phyloP scores from a whole-genome alignment of 2,797 vertebrate species.

The Amblyopsis hoosieri region DNA sequence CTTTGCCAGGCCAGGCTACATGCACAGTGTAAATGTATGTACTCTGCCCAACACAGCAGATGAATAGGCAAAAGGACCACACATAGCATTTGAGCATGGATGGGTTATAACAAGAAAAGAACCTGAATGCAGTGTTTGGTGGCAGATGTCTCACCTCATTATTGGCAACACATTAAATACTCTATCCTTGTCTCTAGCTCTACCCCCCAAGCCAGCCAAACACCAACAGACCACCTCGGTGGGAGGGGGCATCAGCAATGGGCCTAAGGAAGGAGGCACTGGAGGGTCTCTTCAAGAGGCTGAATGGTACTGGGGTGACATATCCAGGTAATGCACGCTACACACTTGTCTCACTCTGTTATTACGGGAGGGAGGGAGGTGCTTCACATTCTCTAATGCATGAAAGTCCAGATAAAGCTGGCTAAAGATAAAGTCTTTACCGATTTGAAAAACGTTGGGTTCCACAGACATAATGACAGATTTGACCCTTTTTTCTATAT shows the following conservation, averaged over 20 bases:
- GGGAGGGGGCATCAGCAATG: conserved; percentile 76
- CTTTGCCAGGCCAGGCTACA: too few relatives aligned
- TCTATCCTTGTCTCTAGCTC: conserved; percentile 73
- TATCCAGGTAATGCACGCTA: conserved; percentile 86
- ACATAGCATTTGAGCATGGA: neutral
- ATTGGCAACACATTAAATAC: neutral
- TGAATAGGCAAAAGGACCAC: neutral
- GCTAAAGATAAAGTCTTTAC: too few relatives aligned
- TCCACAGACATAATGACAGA: too few relatives aligned
- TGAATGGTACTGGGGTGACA: conserved; percentile 99
- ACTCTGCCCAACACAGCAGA: neutral
- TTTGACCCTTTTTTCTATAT: too few relatives aligned
- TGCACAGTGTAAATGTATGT: neutral
- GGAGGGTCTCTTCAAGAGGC: conserved; percentile 88
- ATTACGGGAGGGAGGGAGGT: too few relatives aligned
- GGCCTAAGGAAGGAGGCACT: conserved; percentile 79
- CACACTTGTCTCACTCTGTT: conserved; percentile 1
- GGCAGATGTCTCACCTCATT: neutral
- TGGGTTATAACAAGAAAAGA: neutral
- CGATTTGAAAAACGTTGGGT: too few relatives aligned
- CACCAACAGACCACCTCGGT: conserved; percentile 78
- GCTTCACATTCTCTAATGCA: too few relatives aligned
- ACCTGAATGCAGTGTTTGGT: neutral
- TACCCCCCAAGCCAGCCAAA: conserved; percentile 93
- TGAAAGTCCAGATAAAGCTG: too few relatives aligned